phyloP scores from a whole-genome alignment of 2,888 invertebrate genomes.

The Clanis bilineata region DNA sequence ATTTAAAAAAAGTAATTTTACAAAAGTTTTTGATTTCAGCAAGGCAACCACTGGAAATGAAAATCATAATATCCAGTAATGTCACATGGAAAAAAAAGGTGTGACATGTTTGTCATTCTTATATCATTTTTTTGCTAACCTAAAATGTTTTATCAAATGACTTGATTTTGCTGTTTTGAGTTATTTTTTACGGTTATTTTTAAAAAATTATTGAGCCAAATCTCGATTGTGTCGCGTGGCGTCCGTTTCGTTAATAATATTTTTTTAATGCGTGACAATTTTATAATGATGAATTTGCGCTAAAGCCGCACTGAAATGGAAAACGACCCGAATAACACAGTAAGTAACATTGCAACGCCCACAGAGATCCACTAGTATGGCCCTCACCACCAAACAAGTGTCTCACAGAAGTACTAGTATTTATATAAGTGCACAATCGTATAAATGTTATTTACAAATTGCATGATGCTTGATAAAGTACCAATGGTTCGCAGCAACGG shows the following conservation, averaged over 20 bases:
- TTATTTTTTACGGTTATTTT: constrained; percentile 77
- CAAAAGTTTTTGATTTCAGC: constrained; percentile 48
- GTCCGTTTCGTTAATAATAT: constrained; percentile 54
- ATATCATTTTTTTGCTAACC: constrained; percentile 81
- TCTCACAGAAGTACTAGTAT: too few species aligned
- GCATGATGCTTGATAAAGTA: neutral
- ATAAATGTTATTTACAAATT: neutral
- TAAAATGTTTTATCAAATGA: constrained; percentile 82
- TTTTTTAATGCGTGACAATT: constrained; percentile 68
- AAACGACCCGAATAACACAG: constrained; percentile 79
- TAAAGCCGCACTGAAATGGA: constrained; percentile 73
- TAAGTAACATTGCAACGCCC: constrained; percentile 62
- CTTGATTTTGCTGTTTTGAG: constrained; percentile 76
- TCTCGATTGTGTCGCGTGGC: constrained; percentile 74
- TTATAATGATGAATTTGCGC: constrained; percentile 73
- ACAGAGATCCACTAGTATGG: too few species aligned
- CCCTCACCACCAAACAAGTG: neutral
- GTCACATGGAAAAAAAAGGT: constrained; percentile 81
- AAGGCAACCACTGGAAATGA: constrained; percentile 73
- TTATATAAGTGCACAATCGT: neutral
- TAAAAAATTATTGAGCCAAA: constrained; percentile 75
- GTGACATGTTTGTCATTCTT: constrained; percentile 78
- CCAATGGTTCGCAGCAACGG: too few species aligned
- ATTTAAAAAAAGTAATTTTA: constrained; percentile 36
- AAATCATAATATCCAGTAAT: constrained; percentile 77